phyloP scores from a whole-genome alignment of 2,113 vertebrate genomes.

The Axis porcinus region DNA sequence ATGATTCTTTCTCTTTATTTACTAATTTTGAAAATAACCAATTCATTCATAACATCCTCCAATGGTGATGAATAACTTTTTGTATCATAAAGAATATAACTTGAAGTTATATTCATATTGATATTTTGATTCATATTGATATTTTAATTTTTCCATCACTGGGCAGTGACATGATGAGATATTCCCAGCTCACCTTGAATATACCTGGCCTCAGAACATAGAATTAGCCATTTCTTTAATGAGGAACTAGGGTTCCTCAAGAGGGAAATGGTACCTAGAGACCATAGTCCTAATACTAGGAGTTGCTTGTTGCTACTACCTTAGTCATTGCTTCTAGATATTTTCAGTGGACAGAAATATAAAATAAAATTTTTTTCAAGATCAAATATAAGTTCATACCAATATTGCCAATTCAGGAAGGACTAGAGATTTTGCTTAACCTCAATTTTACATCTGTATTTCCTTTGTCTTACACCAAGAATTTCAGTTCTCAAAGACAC shows the following conservation, averaged over 20 bases:
- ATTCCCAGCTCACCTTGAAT: background rate
- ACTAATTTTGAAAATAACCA: slow-evolving; percentile 20
- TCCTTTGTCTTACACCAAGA: background rate
- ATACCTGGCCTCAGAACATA: background rate
- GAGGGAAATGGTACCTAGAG: background rate
- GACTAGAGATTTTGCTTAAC: background rate
- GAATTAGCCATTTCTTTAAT: background rate
- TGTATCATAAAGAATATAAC: background rate
- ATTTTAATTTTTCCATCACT: background rate
- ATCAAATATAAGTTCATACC: background rate
- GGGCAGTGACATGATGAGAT: background rate
- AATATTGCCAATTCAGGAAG: background rate
- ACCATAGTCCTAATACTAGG: background rate
- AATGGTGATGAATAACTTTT: background rate
- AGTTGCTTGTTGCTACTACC: background rate
- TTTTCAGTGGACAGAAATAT: background rate
- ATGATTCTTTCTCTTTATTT: background rate
- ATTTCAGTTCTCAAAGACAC: background rate
- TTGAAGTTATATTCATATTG: background rate
- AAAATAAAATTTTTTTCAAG: background rate
- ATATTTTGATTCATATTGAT: background rate
- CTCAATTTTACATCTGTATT: background rate
- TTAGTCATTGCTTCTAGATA: background rate
- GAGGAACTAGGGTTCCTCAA: background rate
- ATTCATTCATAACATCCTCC: background rate